These are phyloP conservation scores for Callionymus lyra DNA, from an alignment of 2,113 vertebrate species.

Conservation along the genomic window DNA sequence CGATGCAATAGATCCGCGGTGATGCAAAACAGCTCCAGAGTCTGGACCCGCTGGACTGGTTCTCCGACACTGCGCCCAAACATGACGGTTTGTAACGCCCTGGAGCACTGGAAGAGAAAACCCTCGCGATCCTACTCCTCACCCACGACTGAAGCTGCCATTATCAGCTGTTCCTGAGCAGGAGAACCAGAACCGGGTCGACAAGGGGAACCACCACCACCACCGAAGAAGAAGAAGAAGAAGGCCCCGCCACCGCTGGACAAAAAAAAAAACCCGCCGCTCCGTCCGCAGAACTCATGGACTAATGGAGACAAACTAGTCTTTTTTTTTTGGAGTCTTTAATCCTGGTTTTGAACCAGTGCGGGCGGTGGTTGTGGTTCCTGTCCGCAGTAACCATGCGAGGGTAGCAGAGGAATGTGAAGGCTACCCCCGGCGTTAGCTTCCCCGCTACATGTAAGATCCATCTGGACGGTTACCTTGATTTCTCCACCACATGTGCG, in stretches of 20 bases:
- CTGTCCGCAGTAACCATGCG: constrained; percentile 22
- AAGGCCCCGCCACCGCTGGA: constrained; percentile 8
- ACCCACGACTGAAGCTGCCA: background rate
- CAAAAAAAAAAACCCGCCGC: too few relatives aligned
- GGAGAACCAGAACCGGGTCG: constrained; percentile 1
- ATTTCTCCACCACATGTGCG: background rate
- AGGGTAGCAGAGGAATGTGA: constrained; percentile 32
- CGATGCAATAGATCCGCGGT: too few relatives aligned
- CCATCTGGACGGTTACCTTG: too few relatives aligned
- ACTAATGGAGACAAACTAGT: background rate
- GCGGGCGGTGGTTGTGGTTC: constrained; percentile 16
- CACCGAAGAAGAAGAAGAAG: background rate
- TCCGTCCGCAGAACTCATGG: too few relatives aligned
- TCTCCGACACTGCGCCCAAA: constrained; percentile 25
- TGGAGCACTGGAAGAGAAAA: constrained; percentile 11
- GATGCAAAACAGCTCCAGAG: background rate
- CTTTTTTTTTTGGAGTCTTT: background rate
- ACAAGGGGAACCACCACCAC: too few relatives aligned
- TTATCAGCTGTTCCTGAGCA: background rate
- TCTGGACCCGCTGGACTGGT: constrained; percentile 18
- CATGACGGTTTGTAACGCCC: constrained; percentile 31
- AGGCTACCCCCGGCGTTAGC: constrained; percentile 35
- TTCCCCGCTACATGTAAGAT: constrained; percentile 51
- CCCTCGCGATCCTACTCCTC: constrained; percentile 2
- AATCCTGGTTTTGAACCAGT: background rate